Evolutionary conservation across 2,888 invertebrate species (phyloP).

Genomic region (Neria commutata): DNA sequence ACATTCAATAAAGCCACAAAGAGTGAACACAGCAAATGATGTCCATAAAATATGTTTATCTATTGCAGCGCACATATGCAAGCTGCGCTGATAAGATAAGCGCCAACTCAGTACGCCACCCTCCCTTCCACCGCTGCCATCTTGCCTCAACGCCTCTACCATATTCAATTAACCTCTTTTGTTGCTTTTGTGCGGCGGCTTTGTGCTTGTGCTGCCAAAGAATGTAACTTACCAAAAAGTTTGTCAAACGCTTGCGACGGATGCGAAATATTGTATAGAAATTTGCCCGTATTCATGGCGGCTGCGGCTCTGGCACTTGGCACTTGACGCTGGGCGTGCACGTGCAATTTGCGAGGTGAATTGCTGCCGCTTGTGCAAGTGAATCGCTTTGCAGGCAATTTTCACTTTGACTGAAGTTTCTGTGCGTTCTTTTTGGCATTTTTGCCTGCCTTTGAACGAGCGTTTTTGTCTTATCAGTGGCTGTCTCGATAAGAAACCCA

Average conservation of each 20-base stretch:
- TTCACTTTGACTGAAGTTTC: slow-evolving; percentile 1
- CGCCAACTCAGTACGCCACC: no score
- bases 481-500: not conserved
- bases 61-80: not conserved
- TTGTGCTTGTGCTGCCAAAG: no score
- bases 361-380: not conserved
- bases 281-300: slow-evolving; percentile 28
- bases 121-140: no score
- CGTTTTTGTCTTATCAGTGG: not conserved
- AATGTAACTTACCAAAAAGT: slow-evolving; percentile 24
- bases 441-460: no score
- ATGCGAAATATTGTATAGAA: slow-evolving; percentile 24
- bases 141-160: no score
- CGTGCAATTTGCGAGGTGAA: not conserved
- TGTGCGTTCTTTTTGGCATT: not conserved
- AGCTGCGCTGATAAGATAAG: not conserved
- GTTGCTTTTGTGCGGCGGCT: not conserved
- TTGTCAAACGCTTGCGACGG: slow-evolving; percentile 31
- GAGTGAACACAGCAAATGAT: no score
- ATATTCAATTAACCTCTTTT: not conserved
- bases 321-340: no score
- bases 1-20: no score
- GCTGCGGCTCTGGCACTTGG: no score
- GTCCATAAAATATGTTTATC: no score
- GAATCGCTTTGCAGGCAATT: slow-evolving; percentile 2